A percentile compares a stretch with the other conserved stretches of the same genome.
Evolutionary conservation across 2,113 vertebrate species (phyloP).

Genomic region (Dipodomys spectabilis): DNA sequence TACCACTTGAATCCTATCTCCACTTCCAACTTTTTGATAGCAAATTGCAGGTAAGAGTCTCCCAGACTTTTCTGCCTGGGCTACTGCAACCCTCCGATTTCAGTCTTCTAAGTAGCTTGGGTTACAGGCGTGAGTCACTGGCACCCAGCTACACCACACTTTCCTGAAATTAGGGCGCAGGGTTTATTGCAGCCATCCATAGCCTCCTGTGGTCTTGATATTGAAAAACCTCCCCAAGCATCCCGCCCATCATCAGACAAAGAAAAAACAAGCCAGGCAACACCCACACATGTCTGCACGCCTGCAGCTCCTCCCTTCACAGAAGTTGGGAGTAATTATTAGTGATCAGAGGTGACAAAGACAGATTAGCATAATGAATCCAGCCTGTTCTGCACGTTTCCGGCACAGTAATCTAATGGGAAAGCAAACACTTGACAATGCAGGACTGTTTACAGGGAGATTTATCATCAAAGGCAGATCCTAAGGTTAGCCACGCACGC

Average conservation of each 20-base stretch:
- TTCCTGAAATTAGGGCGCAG: neutral
- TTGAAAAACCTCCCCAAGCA: conserved; percentile 25
- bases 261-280: neutral
- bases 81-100: no score
- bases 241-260: neutral
- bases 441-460: neutral
- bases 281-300: neutral
- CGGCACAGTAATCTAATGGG: neutral
- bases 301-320: neutral
- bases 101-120: no score
- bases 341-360: neutral
- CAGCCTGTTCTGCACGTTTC: neutral
- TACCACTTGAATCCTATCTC: no score
- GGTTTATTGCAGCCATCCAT: neutral
- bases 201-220: neutral
- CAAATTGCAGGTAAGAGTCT: no score
- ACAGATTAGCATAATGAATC: neutral
- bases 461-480: neutral
- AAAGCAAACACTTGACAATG: neutral
- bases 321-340: neutral
- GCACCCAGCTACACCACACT: no score
- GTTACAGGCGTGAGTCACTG: no score
- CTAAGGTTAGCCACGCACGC: neutral
- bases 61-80: no score
- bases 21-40: no score